These are phyloP conservation scores for Luscinia luscinia DNA, from an alignment of 2,797 vertebrate species.

Conservation along the genomic window DNA sequence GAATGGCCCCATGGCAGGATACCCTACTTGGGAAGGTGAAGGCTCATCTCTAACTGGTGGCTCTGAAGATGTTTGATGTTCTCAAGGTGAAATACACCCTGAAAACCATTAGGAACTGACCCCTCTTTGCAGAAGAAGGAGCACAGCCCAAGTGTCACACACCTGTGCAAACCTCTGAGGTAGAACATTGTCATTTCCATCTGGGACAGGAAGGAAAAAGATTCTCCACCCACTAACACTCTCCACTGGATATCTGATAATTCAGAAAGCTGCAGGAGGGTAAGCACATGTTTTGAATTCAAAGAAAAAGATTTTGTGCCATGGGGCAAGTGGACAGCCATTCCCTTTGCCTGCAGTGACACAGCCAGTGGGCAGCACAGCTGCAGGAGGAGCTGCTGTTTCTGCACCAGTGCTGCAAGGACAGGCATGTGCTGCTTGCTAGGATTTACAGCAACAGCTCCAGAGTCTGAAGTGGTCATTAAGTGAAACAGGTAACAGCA, in stretches of 20 bases:
- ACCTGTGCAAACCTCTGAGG: neutral
- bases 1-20: neutral
- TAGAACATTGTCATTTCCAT: neutral
- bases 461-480: neutral
- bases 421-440: neutral
- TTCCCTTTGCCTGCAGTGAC: neutral
- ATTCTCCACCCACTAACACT: neutral
- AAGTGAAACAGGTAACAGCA: neutral
- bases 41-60: neutral
- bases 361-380: neutral
- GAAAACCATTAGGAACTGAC: neutral
- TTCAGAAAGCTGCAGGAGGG: neutral
- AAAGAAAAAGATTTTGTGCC: neutral
- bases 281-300: neutral
- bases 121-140: neutral
- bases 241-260: neutral
- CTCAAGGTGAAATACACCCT: neutral
- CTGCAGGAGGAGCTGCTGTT: neutral
- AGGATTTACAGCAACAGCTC: neutral
- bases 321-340: rapidly evolving
- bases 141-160: rapidly evolving
- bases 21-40: neutral
- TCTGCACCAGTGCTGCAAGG: neutral
- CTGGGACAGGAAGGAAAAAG: neutral
- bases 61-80: neutral